Conservation (phyloP, 2,113 vertebrate genomes). For the Cygnus buccinator region DNA sequence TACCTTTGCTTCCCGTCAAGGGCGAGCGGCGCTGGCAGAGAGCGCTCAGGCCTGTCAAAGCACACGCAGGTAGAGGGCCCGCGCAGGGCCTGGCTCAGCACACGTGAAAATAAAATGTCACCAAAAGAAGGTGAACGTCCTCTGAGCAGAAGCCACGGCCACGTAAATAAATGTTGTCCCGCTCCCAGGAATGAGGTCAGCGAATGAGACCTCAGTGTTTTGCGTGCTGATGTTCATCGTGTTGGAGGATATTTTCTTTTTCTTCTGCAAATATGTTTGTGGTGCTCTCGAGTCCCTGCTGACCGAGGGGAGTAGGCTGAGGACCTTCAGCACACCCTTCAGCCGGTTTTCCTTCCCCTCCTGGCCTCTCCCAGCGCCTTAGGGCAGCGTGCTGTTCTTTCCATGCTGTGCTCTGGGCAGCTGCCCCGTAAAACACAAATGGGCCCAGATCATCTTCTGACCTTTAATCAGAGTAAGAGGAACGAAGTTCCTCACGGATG, state of each 20-base stretch:
- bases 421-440: background rate
- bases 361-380: rapidly evolving
- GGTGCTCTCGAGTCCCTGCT: background rate
- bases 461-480: background rate
- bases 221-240: background rate
- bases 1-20: rapidly evolving
- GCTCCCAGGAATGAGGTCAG: background rate
- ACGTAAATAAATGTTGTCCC: background rate
- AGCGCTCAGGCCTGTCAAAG: background rate
- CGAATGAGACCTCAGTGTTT: rapidly evolving
- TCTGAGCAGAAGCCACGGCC: background rate
- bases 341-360: background rate
- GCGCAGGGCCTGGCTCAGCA: background rate
- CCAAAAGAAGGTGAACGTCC: background rate
- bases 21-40: background rate
- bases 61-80: rapidly evolving
- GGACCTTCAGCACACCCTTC: background rate
- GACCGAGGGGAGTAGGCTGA: background rate
- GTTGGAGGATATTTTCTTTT: slow-evolving; percentile 35
- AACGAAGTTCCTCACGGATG: background rate
- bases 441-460: background rate
- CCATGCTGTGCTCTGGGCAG: background rate
- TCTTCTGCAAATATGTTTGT: slow-evolving; percentile 17
- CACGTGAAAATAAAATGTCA: rapidly evolving
- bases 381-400: background rate